Conservation (phyloP, 1,140 invertebrate genomes). For the Augochlora pura region DNA sequence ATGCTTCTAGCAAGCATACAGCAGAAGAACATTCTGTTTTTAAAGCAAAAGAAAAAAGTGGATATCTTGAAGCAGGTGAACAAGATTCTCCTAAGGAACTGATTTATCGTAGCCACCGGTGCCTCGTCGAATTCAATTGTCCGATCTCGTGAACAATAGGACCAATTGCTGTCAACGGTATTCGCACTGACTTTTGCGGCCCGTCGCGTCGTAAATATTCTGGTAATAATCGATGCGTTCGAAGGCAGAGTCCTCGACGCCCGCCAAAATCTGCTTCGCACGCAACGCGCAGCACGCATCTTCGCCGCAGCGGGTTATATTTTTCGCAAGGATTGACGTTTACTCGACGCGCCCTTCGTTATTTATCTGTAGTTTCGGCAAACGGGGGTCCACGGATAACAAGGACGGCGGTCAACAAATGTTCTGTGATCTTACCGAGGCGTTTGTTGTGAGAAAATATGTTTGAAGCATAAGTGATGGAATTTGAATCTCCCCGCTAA, state of each 20-base stretch:
- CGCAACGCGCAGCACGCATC: not conserved
- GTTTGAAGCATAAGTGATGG: no score
- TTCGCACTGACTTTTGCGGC: not conserved
- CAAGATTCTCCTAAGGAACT: not conserved
- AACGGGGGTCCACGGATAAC: slow-evolving; percentile 10
- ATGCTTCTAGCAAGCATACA: no score
- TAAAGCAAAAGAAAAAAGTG: no score
- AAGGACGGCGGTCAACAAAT: not conserved
- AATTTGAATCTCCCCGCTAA: no score
- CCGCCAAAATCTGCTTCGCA: slow-evolving; percentile 40
- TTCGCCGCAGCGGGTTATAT: slow-evolving; percentile 22
- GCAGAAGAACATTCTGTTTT: no score
- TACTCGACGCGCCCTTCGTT: slow-evolving; percentile 45
- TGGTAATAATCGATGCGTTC: slow-evolving; percentile 14
- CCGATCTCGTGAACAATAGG: not conserved
- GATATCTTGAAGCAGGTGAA: no score
- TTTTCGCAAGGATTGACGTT: slow-evolving; percentile 57
- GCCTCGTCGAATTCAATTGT: not conserved
- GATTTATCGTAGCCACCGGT: slow-evolving; percentile 10
- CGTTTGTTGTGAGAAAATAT: no score
- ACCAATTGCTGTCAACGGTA: slow-evolving; percentile 38
- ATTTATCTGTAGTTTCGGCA: slow-evolving; percentile 41
- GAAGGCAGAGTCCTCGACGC: not conserved
- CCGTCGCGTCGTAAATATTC: slow-evolving; percentile 44
- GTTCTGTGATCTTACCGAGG: no score